Evolutionary conservation across 37 sponge, comb jelly and placozoan species (phyloP), one percentile per base, ranked within the genome.

Genomic region (Spongia lamella): DNA sequence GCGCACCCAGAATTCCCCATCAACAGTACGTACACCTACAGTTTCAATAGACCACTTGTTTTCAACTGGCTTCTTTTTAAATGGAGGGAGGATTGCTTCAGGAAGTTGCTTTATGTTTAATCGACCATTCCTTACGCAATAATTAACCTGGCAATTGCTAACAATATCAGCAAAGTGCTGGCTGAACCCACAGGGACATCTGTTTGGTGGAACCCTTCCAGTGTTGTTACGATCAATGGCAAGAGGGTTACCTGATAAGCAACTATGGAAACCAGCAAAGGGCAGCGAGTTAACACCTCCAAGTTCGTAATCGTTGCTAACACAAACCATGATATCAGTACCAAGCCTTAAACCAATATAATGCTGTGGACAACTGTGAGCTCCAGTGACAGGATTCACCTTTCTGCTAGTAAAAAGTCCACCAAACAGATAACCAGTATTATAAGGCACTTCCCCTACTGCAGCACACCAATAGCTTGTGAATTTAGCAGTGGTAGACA

Each of bases 241-340:
- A 43, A 72, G 67, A 14, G 63, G 76, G 35, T 85, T 85, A 36
- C 85, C 85, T 30, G 22, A 11, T 2, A 7, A 38, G 31, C 85
- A 85, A 67, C 85, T 85, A 68, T 61, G 57, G 36, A 85, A 85
- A 29, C 85, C 85, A 20, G 54, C 85, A 78, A 85, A 85, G 0
- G 79, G 85, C 0, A 85, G 38, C 6, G 85, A 85, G 43, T 31
- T 58, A 17, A 60, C 52, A n/a, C 24, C 25, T 30, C 73, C 79
- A 22, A 78, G 52, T 34, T 85, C 79, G 43, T 66, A 51, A 33
- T 85, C 79, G 24, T 39, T 67, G 25, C 64, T 76, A 19, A 70
- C 66, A 56, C 85, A 85, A 1, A 85, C 72, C 0, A 64, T 36
- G 5, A 54, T 67, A 21, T 78, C 51, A 0, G 38, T 19, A 2